Base-by-base conservation (phyloP, 30 jellyfish, hydroid and myxozoan genomes). In the Aurelia coerulea region DNA sequence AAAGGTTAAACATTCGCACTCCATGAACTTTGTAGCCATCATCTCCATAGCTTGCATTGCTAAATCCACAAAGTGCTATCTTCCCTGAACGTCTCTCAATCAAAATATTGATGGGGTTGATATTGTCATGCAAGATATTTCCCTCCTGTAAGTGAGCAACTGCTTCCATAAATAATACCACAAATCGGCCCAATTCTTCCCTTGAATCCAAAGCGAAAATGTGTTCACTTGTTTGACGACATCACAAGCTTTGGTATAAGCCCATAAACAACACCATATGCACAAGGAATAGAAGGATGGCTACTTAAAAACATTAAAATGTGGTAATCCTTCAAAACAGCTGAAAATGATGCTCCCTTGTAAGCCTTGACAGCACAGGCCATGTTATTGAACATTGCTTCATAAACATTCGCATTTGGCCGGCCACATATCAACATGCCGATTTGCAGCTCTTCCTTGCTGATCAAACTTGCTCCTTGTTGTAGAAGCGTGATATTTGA, bases 21-120 rank as follows among this genome's bases (percentile, higher is more conserved):
- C 74, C 74, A 64, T 64, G 5, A 64, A 64, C 74, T 64, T 64
- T 64, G 74, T 64, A 64, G 2, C 34, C 74, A 64, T 64, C 74
- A 64, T 64, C 74, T 41, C 74, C 74, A 64, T 64, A 64, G 74
- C 74, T 64, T 15, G 74, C 29, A 64, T 64, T 64, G 74, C 74
- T 64, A n/a, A 64, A 64, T 37, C 74, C 34, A 41, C 74, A 64
- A 64, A 64, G 34, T 3, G 74, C 5, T 64, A 64, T 64, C 74
- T 64, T 64, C 15, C 74, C 74, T 64, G 74, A 3, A 64, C 16
- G 35, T 15, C 35, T 64, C 74, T 64, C 29, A 3, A 64, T 64
- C 3, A 64, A 64, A 64, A 64, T 41, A 64, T 64, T 64, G 74
- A 37, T 64, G 35, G 74, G 74, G 16, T 64, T 64, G 37, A 64